Evolutionary conservation across 30 jellyfish, hydroid and myxozoan species (phyloP), one percentile per base, ranked within the genome.

Genomic region (Pelagia noctiluca): DNA sequence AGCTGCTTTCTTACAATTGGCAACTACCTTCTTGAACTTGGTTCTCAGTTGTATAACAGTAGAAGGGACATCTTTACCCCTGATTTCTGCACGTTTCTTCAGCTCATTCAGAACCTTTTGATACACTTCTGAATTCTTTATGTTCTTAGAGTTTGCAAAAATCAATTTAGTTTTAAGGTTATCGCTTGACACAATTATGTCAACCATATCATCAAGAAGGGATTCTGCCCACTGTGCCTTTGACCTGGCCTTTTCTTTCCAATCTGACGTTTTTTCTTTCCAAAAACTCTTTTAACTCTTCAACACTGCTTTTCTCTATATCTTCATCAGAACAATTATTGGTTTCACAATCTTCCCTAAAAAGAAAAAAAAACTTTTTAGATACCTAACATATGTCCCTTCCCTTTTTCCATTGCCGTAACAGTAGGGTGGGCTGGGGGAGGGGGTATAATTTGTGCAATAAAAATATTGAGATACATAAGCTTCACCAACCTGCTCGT

Each of bases 141-240:
- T 62, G 50, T 76, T 76, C 57, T 35, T 60, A 18, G 88, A 23
- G 61, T 76, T 76, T 53, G 78, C 57, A 34, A 76, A 76, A 18
- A 76, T 76, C 26, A 50, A 63, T 50, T 50, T 76, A 25, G 35
- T 76, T 77, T 76, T 76, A 60, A 52, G 33, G 34, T 76, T 50
- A 28, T 76, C 78, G 57, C 57, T 57, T 34, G 52, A 50, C n/a
- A 47, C 77, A 76, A 76, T 52, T 3, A 76, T 76, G 88, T 76
- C 88, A 5, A 76, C 33, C 57, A 76, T 65, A 60, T 76, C 78
- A 50, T 76, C 57, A 62, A 76, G 37, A 25, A 76, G 78, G 57
- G 61, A 24, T 28, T 76, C 88, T 52, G 77, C 64, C 63, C 61
- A 76, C 32, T 76, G 88, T 48, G 88, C 65, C 76, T 60, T 53